Conservation (phyloP, 2,888 invertebrate species). For the Pyrrhia umbra region DNA sequence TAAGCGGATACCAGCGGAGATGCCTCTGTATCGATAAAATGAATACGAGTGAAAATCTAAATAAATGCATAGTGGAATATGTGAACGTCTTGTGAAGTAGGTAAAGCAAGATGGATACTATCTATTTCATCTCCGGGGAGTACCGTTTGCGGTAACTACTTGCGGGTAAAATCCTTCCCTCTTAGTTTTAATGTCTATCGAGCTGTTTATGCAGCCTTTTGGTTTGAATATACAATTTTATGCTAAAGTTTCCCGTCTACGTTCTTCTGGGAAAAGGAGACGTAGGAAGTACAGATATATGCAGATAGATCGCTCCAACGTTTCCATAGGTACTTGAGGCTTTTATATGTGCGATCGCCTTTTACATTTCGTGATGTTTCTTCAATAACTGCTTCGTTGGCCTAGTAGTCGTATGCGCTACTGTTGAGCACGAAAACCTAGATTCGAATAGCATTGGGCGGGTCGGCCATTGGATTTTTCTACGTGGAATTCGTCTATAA, state of each 20-base stretch:
- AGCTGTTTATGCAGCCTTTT: slow-evolving; percentile 55
- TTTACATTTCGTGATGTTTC: neutral
- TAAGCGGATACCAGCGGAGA: slow-evolving; percentile 38
- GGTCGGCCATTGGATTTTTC: too few species aligned
- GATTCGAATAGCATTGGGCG: too few species aligned
- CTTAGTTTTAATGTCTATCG: slow-evolving; percentile 60
- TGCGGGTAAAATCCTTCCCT: slow-evolving; percentile 52
- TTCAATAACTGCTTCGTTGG: neutral
- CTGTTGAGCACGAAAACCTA: too few species aligned
- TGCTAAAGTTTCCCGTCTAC: slow-evolving; percentile 32
- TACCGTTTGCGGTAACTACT: slow-evolving; percentile 53
- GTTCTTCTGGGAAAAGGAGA: slow-evolving; percentile 29
- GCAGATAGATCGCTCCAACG: slow-evolving; percentile 16
- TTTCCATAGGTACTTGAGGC: slow-evolving; percentile 4
- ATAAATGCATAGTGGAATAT: slow-evolving; percentile 61
- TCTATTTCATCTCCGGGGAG: slow-evolving; percentile 62
- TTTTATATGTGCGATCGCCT: neutral
- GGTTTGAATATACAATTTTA: slow-evolving; percentile 56
- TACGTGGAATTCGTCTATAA: too few species aligned
- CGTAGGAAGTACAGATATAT: slow-evolving; percentile 20
- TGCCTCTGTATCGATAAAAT: slow-evolving; percentile 53
- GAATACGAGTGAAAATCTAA: slow-evolving; percentile 58
- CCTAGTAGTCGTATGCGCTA: too few species aligned
- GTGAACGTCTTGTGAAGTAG: slow-evolving; percentile 55
- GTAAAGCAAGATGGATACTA: slow-evolving; percentile 55